These are phyloP conservation scores for Sesia apiformis DNA, from an alignment of 2,888 invertebrate species.

Conservation along the genomic window DNA sequence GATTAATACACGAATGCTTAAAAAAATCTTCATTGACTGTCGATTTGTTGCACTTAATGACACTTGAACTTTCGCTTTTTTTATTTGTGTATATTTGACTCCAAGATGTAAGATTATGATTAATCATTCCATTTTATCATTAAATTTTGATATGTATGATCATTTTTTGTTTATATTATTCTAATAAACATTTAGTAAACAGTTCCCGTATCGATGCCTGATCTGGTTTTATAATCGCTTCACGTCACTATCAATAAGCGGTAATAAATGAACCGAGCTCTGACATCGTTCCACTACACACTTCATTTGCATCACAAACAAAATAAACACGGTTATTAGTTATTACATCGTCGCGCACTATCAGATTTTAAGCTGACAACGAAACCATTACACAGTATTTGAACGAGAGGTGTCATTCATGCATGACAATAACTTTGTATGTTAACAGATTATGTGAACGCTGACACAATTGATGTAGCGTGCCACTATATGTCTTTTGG, in stretches of 20 bases:
- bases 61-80: too few species aligned
- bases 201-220: neutral
- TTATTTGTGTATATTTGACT: too few species aligned
- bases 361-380: constrained; percentile 13
- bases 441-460: too few species aligned
- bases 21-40: too few species aligned
- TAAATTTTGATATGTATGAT: neutral
- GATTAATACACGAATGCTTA: too few species aligned
- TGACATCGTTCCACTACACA: neutral
- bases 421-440: too few species aligned
- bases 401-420: constrained; percentile 1
- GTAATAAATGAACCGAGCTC: neutral
- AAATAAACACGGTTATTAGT: constrained; percentile 25
- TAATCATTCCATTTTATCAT: too few species aligned
- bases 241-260: neutral
- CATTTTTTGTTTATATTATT: neutral
- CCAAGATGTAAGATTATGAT: too few species aligned
- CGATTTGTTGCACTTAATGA: too few species aligned
- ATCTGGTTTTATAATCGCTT: neutral
- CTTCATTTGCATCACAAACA: neutral
- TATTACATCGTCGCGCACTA: constrained; percentile 29
- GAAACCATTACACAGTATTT: constrained; percentile 2
- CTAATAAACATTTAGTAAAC: neutral
- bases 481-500: too few species aligned
- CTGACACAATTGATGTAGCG: too few species aligned